Evolutionary conservation across 1,140 invertebrate species (phyloP), one percentile per base, ranked within the genome.

Genomic region (Zaprionus ghesquierei): DNA sequence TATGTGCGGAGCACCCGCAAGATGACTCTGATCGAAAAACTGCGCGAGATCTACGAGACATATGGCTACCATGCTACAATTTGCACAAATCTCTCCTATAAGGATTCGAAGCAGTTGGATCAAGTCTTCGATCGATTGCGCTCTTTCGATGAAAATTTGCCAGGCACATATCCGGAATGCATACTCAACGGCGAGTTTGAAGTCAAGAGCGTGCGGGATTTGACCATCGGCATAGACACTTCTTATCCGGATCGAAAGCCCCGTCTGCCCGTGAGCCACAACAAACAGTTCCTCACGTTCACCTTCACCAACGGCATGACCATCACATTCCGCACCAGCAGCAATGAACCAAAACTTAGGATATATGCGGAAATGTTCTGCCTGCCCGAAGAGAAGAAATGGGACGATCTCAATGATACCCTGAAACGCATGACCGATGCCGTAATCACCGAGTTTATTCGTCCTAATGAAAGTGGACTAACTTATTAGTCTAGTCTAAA

Each of bases 321-420:
- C 3, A 94, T 96, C 2, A 99, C 98, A 0, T 92, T 99, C 10
- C 94, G 99, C 64, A 98, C 97, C 0, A 99, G 98, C 93, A 98
- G 98, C 13, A 99, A 98, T 0, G 98, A 99, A 92, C 98, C 98
- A 18, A 99, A 99, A 93, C 95, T 99, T 50, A 99, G 98, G 93
- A 98, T 98, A 91, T 99, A 99, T 92, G 96, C 97, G 1, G 98
- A 99, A 93, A 93, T 98, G 15, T 95, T 95, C 69, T 95, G 95
- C 59, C 82, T 93, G 15, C 95, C 96, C 4, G 93, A 94, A 65
- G 91, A 95, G 93, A 98, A 96, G 56, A 94, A 97, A 90, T 94
- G 95, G 91, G 93, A 94, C 20, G 92, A 93, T 69, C 92, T 96
- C 18, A 93, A 94, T 75, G 76, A 89, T 3, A 94, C 94, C 35